Percentiles rank a stretch among this genome's conserved stretches.
Evolutionary conservation across 2,888 invertebrate species (phyloP).

Genomic region (Cheilosia variabilis): DNA sequence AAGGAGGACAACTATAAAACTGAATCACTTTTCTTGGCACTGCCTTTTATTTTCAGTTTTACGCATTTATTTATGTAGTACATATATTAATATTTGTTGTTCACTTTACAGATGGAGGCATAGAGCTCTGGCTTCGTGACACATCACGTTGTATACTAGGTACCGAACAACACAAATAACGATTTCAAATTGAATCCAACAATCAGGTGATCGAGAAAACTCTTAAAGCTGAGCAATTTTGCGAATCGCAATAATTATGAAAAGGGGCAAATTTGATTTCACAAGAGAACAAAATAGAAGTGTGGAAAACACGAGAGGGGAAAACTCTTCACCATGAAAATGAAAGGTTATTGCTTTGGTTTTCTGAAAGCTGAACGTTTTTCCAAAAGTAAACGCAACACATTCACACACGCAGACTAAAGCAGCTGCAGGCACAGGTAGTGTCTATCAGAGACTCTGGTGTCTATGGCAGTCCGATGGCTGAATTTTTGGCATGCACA

Average conservation of each 20-base stretch:
- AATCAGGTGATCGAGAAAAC: conserved; percentile 3
- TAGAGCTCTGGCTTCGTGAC: neutral
- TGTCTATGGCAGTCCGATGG: neutral
- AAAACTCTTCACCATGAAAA: conserved; percentile 16
- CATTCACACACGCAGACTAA: conserved; percentile 1
- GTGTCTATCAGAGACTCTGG: too few relatives aligned
- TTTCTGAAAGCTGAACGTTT: neutral
- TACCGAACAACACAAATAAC: neutral
- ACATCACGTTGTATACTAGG: neutral
- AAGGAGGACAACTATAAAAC: conserved; percentile 1
- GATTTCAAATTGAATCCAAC: neutral
- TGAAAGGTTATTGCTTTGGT: conserved; percentile 17
- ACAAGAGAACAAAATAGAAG: neutral
- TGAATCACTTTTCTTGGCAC: conserved; percentile 48
- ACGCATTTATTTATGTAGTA: neutral
- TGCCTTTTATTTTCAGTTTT: conserved; percentile 10
- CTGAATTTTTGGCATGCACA: conserved; percentile 4
- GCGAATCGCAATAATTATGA: neutral
- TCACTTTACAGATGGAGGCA: neutral
- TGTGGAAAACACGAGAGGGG: neutral
- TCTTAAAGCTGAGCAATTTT: neutral
- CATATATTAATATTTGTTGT: neutral
- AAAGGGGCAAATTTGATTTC: neutral
- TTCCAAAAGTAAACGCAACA: neutral
- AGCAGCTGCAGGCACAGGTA: neutral